phyloP scores from a whole-genome alignment of 2,888 invertebrate species.

The Alentia gelatinosa region DNA sequence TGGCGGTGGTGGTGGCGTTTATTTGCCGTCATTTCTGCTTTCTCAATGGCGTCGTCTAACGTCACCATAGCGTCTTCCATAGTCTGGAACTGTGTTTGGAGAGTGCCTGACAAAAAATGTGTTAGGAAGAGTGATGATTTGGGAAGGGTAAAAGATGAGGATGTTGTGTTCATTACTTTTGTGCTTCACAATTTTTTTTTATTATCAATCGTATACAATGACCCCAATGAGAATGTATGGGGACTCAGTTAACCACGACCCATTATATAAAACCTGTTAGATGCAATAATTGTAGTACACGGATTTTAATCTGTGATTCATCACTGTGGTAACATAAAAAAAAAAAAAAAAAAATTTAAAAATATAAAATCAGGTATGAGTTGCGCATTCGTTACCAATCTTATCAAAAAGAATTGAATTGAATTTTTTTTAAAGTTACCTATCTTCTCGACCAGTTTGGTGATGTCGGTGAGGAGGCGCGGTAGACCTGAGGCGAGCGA shows the following conservation, averaged over 20 bases:
- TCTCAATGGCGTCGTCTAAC: not conserved
- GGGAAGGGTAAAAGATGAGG: not conserved
- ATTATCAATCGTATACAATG: no score
- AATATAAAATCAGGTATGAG: not conserved
- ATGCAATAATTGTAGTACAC: no score
- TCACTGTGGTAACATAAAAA: not conserved
- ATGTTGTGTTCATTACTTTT: not conserved
- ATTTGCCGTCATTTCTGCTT: not conserved
- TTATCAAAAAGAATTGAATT: no score
- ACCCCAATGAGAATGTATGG: no score
- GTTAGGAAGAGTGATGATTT: not conserved
- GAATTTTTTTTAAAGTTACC: no score
- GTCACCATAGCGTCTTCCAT: not conserved
- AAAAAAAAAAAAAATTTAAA: not conserved
- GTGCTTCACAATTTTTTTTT: not conserved
- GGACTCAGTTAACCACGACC: no score
- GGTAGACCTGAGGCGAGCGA: not conserved
- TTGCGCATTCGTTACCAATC: no score
- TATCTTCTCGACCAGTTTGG: not conserved
- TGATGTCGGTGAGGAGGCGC: constrained; percentile 2
- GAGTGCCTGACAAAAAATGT: not conserved
- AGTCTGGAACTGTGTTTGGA: not conserved
- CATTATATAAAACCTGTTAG: no score
- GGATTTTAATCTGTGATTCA: no score
- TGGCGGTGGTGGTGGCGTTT: constrained; percentile 12